Base-by-base conservation (phyloP, 23 tunicate species). In the Phallusia fumigata region DNA sequence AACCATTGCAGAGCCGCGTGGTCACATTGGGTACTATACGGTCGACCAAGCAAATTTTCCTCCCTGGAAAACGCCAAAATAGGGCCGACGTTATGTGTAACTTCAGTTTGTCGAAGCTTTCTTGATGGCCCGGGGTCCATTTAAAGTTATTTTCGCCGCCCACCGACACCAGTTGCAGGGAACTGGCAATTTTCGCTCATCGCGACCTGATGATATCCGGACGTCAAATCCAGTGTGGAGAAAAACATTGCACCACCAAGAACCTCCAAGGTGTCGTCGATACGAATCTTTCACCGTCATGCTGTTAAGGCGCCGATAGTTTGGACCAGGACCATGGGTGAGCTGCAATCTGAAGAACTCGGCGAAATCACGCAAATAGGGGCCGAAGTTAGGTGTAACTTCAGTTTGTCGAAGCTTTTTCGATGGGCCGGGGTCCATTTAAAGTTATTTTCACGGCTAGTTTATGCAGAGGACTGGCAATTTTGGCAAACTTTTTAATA, bases 31-130 rank as follows among this genome's bases (percentile, higher is more conserved):
- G 76, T 19, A 3, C 35, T 51, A 47, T 76, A 36, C 22, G 65
- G 44, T 26, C 81, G 35, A 19, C 87, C 87, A 6, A 76, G n/a
- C n/a, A n/a, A n/a, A 73, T 79, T 72, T 28, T 64, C 86, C 11
- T 72, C 33, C n/a, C n/a, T n/a, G n/a, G 47, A 10, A 40, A 40
- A 40, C 47, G 47, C 47, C 47, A 40, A 40, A 40, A 40, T 40
- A 10, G 35, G 47, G 10, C 47, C 5, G 47, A 40, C 5, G 47
- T 40, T 10, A 40, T 3, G 10, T 10, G 47, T 5, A 5, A 40
- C 10, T 40, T 40, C 10, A 40, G 47, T 40, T 3, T 40, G 10
- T 40, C 47, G 47, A 40, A 40, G 47, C 47, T 40, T 40, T 40
- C 47, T 10, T 40, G 47, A 10, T 40, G 47, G 47, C 8, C 47